These are phyloP conservation scores for Coregonus ussuriensis DNA, from an alignment of 2,797 vertebrate genomes.

Conservation along the genomic window DNA sequence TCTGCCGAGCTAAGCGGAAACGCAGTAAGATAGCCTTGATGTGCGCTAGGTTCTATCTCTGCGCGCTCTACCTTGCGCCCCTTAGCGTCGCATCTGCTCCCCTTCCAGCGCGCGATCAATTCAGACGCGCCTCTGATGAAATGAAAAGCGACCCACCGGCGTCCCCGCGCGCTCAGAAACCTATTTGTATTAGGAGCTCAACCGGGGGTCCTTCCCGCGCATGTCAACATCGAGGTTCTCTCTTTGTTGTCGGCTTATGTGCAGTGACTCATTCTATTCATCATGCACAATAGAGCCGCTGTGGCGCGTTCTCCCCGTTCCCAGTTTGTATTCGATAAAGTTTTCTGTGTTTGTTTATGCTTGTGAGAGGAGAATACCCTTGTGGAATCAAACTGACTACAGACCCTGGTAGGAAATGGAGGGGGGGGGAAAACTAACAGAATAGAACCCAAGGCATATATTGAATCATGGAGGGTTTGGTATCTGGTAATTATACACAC, in stretches of 20 bases:
- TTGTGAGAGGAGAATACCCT: not conserved
- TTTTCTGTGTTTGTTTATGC: slow-evolving; percentile 30
- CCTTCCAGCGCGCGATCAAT: slow-evolving; percentile 24
- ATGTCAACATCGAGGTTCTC: slow-evolving; percentile 52
- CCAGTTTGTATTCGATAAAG: slow-evolving; percentile 66
- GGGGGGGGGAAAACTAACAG: not conserved
- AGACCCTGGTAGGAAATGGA: not conserved
- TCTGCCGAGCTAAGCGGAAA: slow-evolving; percentile 13
- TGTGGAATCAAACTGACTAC: not conserved
- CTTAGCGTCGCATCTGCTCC: not conserved
- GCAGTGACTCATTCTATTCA: slow-evolving; percentile 53
- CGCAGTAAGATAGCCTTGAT: too few relatives aligned
- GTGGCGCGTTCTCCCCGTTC: slow-evolving; percentile 44
- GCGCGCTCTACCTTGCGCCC: not conserved
- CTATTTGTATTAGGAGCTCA: slow-evolving; percentile 43
- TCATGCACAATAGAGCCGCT: slow-evolving; percentile 45
- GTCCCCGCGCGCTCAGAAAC: slow-evolving; percentile 29
- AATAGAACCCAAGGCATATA: slow-evolving; percentile 40
- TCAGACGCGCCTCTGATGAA: slow-evolving; percentile 44
- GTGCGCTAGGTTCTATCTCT: too few relatives aligned
- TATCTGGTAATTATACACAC: slow-evolving; percentile 19
- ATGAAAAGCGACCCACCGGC: not conserved
- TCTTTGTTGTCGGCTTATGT: slow-evolving; percentile 60
- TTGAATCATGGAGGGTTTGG: slow-evolving; percentile 31
- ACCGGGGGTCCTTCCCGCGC: slow-evolving; percentile 43